phyloP scores from a whole-genome alignment of 2,888 invertebrate species.

The Iphiclides podalirius region DNA sequence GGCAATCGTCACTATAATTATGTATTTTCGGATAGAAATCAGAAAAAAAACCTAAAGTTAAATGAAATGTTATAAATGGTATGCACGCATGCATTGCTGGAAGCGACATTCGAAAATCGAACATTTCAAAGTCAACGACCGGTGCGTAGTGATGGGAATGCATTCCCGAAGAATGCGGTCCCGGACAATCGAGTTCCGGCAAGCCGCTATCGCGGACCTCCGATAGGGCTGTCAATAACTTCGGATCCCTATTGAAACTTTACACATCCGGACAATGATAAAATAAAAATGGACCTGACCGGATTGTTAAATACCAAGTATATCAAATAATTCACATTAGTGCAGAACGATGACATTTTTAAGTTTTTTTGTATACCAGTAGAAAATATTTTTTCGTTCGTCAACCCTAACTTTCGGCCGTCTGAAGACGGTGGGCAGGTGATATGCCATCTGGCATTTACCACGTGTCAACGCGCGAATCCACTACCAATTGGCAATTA shows the following conservation, averaged over 20 bases:
- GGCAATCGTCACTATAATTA: too few relatives aligned
- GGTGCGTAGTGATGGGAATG: constrained; percentile 50
- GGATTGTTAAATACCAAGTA: too few relatives aligned
- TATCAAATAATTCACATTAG: too few relatives aligned
- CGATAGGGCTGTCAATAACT: constrained; percentile 7
- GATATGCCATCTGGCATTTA: constrained; percentile 61
- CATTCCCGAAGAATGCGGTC: constrained; percentile 59
- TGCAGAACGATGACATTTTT: too few relatives aligned
- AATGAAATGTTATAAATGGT: too few relatives aligned
- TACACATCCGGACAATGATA: too few relatives aligned
- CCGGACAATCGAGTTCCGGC: constrained; percentile 53
- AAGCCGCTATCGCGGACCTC: constrained; percentile 40
- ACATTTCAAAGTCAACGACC: constrained; percentile 55
- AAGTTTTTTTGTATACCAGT: too few relatives aligned
- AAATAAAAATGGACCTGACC: too few relatives aligned
- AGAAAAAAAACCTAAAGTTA: too few relatives aligned
- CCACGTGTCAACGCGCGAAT: constrained; percentile 62
- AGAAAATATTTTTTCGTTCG: too few relatives aligned
- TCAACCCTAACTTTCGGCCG: constrained; percentile 21
- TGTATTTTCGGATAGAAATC: too few relatives aligned
- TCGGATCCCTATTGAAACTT: not conserved
- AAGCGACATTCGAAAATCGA: constrained; percentile 30
- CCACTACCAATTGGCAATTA: constrained; percentile 51
- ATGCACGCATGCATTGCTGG: not conserved
- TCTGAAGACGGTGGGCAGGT: constrained; percentile 47